Evolutionary conservation across 64 coral and sea anemone genomes (phyloP).

Genomic region (Stichodactyla helianthus): DNA sequence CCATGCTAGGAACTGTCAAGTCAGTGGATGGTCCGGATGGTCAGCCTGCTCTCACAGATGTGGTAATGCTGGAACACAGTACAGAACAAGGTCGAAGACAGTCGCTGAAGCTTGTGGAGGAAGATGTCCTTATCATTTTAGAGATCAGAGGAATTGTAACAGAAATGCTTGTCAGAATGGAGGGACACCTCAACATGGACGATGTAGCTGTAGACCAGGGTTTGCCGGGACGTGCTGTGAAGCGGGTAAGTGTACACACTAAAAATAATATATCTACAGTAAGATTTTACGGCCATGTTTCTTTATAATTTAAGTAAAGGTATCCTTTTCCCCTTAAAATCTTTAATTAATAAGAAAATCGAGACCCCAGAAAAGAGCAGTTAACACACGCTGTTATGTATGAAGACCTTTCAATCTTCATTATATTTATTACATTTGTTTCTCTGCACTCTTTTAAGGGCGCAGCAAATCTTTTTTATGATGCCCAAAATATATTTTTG

Average conservation of each 20-base stretch:
- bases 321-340: no score
- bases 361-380: no score
- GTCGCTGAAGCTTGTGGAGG: conserved; percentile 13
- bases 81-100: not conserved
- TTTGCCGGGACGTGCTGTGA: conserved; percentile 61
- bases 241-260: conserved; percentile 36
- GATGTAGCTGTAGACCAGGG: conserved; percentile 49
- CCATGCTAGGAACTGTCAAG: conserved; percentile 24
- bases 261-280: not conserved
- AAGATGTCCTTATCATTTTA: not conserved
- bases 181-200: conserved; percentile 37
- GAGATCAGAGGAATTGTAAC: conserved; percentile 37
- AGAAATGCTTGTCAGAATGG: conserved; percentile 65
- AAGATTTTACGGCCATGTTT: not conserved
- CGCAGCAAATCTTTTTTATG: no score
- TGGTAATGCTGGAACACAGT: conserved; percentile 30
- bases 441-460: no score
- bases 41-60: conserved; percentile 43
- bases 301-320: not conserved
- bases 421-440: no score
- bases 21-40: conserved; percentile 56
- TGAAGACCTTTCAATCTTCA: no score
- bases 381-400: no score
- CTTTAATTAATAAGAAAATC: no score
- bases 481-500: no score